Evolutionary conservation across 2,113 vertebrate species (phyloP), one percentile per base, ranked within the genome.

Genomic region (Toxotes chatareus): DNA sequence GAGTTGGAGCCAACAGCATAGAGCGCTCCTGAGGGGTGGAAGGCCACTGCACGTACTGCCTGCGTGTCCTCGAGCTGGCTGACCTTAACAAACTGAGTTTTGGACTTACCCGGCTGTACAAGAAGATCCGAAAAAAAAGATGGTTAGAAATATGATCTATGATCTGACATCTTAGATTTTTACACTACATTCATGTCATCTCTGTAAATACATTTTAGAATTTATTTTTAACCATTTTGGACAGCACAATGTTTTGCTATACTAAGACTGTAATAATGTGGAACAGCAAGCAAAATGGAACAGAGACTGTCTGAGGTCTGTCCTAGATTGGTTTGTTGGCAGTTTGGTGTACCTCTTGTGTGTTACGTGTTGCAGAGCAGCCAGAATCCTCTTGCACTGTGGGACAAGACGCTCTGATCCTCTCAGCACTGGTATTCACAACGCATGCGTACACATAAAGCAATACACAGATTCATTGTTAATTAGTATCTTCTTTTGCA

Each of bases 1-100:
- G 98, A 99, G 93, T 99, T 99, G 82, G 98, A 99, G 79, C 98
- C 98, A 3, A 99, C 96, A 44, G 98, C 98, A 76, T 98, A 99
- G n/a, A 99, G 94, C 7, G 89, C 93, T 61, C 98, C 98, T 56
- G 96, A 94, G n/a, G 98, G 98, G 91, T 99, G 97, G 93, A 99
- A 99, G 84, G 98, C 97, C 84, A 99, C 97, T 1, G 98, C 97
- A 73, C 98, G 96, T 68, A 99, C 96, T 21, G 98, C 98, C 90
- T 99, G 98, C 0, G 98, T 98, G 87, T 99, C 98, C 93, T 99
- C 98, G 9, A 99, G 93, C 70, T 96, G 97, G 87, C 94, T 97
- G 85, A 98, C 94, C 73, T 95, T 97, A 71, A 96, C 87, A 92
- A 98, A 99, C 65, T 96, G 96, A 14, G 96, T 94, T 93, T 96